Conservation (phyloP, 2,797 vertebrate genomes). For the Neolamprologus multifasciatus region DNA sequence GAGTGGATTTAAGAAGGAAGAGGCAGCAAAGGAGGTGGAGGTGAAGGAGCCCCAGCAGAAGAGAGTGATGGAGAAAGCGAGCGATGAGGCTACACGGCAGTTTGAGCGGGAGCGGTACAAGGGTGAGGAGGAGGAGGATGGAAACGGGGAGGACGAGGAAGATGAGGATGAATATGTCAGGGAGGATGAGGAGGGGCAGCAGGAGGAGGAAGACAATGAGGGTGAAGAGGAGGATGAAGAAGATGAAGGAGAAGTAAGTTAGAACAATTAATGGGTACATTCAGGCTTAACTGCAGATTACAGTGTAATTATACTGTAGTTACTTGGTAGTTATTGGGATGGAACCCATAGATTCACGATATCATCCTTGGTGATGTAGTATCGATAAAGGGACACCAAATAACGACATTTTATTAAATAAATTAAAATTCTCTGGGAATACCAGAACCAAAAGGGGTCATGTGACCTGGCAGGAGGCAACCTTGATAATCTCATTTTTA, state of each 20-base stretch:
- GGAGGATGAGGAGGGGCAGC: constrained; percentile 58
- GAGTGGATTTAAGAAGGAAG: not conserved
- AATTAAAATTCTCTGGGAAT: not conserved
- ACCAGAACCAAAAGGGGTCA: not conserved
- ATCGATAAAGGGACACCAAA: not conserved
- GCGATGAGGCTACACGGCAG: constrained; percentile 79
- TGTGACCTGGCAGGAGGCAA: not conserved
- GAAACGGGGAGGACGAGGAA: constrained; percentile 16
- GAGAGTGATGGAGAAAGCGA: constrained; percentile 81
- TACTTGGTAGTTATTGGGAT: not conserved
- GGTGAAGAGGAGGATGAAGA: constrained; percentile 40
- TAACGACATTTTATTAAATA: not conserved
- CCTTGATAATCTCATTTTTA: not conserved
- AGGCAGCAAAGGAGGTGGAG: constrained; percentile 12
- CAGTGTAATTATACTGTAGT: not conserved
- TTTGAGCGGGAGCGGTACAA: constrained; percentile 72
- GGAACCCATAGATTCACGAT: rapidly evolving
- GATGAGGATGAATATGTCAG: constrained; percentile 46
- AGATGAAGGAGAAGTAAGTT: constrained; percentile 65
- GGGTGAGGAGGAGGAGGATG: constrained; percentile 38
- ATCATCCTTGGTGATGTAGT: not conserved
- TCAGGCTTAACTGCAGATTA: not conserved
- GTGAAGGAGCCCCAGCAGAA: constrained; percentile 69
- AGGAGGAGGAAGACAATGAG: constrained; percentile 35
- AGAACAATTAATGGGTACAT: not conserved